Evolutionary conservation across 2,797 vertebrate genomes (phyloP), one percentile per base, ranked within the genome.

Genomic region (Iguana delicatissima): DNA sequence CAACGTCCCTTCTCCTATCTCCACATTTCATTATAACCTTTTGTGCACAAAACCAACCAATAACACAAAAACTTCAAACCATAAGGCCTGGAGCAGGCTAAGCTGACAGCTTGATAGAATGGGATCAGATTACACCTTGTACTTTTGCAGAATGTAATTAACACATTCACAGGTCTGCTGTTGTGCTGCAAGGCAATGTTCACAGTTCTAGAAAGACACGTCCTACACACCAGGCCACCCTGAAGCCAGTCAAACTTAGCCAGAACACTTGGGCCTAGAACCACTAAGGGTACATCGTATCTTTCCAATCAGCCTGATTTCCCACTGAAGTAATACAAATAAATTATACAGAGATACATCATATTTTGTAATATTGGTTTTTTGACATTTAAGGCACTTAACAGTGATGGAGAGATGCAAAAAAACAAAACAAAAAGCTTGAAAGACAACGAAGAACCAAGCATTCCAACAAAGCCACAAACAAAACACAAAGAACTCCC

Each of bases 71-170:
- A 88, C 2, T 26, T 35, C 76, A 55, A 82, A 52, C 57, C 38
- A 13, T 89, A 90, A 38, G 85, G 50, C 57, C 88, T 87, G 12
- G 55, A 64, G 72, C 81, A 59, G 59, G 84, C 59, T 73, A 79
- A 89, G 26, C 52, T 91, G 90, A 91, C 85, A 90, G 80, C 26
- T 87, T 87, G 80, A 87, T 83, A 55, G 26, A 52, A 72, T 80
- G 59, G 50, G 55, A 55, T 93, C 79, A 57, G 80, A 85, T 84
- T 86, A 22, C 42, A 8, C 76, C 16, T 59, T 69, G 77, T 83
- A 90, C 82, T 83, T 85, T 64, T 57, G 64, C 84, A 93, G 83
- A 92, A 89, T 24, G 67, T 26, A 87, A 92, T 79, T 77, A 91
- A 80, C 62, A 57, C 62, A 29, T 74, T 84, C 0, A 0, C 9